Evolutionary conservation across 2,113 vertebrate species (phyloP), one percentile per base, ranked within the genome.

Genomic region (Australoheros scitulus): DNA sequence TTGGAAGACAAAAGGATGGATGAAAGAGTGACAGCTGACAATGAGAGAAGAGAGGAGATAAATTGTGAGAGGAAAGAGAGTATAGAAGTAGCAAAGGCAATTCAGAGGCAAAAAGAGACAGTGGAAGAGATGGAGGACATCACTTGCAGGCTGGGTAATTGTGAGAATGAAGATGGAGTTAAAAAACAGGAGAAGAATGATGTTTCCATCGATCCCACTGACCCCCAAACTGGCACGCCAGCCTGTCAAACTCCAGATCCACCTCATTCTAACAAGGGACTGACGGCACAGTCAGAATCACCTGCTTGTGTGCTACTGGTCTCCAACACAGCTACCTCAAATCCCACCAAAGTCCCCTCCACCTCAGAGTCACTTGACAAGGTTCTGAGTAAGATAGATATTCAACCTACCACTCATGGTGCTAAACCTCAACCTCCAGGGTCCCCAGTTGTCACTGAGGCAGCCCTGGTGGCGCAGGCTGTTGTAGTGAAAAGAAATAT

Each of bases 251-350:
- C 61, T 80, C 52, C 79, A 26, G 80, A 89, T 75, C 75, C 76
- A n/a, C 60, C 63, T 74, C 77, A 59, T 61, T 85, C 87, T 78
- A 89, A 80, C 36, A 65, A 76, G 50, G 64, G 26, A 47, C 81
- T 88, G 74, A 76, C 83, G 24, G 65, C 83, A 38, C 80, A 76
- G 77, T 80, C 84, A 76, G 79, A 81, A 60, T 77, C 88, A 36
- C 50, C 83, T 80, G 50, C 61, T 61, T 74, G 70, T 52, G 92
- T 81, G 74, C 74, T 84, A 77, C 77, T 63, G 64, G 77, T 91
- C 86, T 88, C 78, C 70, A 90, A 90, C 89, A 74, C 84, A 91
- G 89, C 94, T 94, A 95, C 94, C 95, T 95, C 94, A 95, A 82
- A 84, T 70, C 83, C 85, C 85, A 87, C 90, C 88, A 92, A 93